Base-by-base conservation (phyloP, 2,888 invertebrate species). In the Euzophera pinguis region DNA sequence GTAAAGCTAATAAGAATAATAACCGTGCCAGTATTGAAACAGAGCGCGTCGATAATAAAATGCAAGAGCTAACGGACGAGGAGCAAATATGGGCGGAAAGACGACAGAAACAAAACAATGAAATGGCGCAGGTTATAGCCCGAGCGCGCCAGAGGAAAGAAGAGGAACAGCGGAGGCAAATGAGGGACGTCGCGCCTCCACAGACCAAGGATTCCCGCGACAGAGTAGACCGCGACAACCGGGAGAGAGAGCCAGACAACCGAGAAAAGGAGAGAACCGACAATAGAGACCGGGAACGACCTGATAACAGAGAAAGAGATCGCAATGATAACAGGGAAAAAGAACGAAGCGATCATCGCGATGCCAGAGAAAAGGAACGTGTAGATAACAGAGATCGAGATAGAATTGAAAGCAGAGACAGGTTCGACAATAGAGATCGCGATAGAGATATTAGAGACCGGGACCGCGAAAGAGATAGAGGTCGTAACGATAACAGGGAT, bases 121-220 rank as follows among this genome's bases (percentile, higher is more conserved):
- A 94, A 69, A 93, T 97, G 47, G 94, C 94, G 8, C 93, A 94
- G 53, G 95, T 95, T 0, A 95, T 96, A 12, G 96, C 96, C 63
- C 92, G 97, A 27, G 97, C 97, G 0, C 93, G 95, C 52, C 95
- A 95, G 72, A 92, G 96, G 27, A 95, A 97, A 66, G 97, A 97
- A 71, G 97, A 97, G 71, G 97, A 97, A 72, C 97, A 97, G 71
- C 94, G 96, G 58, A 92, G 95, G 22, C 88, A 89, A 56, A 90
- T 74, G 81, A 73, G 83, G 0, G 84, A 85, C 63, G 81, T 67
- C 69, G 83, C 64, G 61, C 82, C 73, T 45, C 59, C 65, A 17
- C 73, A 66, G 38, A 56, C 66, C 14, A 29, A 63, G 57, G 84
- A 84, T 45, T 57, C 57, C 29, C 78, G 81, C 34, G 80, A 82